These are phyloP conservation scores for Lasiurus cinereus DNA, from an alignment of 2,113 vertebrate species.

Conservation along the genomic window DNA sequence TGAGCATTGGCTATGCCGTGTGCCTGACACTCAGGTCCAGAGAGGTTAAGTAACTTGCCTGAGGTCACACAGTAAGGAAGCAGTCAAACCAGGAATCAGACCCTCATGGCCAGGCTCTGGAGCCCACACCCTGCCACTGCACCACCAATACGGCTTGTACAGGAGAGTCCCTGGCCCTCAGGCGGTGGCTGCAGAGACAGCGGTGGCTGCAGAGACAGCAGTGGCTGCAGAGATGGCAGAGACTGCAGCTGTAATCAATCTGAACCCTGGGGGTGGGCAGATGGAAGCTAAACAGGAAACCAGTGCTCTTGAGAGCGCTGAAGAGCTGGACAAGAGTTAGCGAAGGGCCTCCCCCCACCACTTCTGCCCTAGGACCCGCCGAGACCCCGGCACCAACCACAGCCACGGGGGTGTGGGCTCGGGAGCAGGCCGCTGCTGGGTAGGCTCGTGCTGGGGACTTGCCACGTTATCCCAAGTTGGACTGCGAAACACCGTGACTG, in stretches of 20 bases:
- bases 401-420: constrained; percentile 54
- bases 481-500: background rate
- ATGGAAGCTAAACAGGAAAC: constrained; percentile 60
- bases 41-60: background rate
- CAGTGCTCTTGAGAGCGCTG: background rate
- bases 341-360: constrained; percentile 32
- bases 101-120: background rate
- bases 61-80: background rate
- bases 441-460: background rate
- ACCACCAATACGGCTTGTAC: background rate
- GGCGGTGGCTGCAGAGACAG: background rate
- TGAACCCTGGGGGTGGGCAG: background rate
- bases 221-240: background rate
- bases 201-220: background rate
- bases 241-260: background rate
- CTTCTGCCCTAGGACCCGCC: constrained; percentile 34
- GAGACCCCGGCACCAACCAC: background rate
- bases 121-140: background rate
- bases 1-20: background rate
- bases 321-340: constrained; percentile 36
- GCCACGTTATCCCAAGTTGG: background rate
- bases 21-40: background rate
- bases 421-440: background rate
- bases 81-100: background rate
- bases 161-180: background rate